A percentile compares a stretch with the other conserved stretches of the same genome.
phyloP scores from a whole-genome alignment of 2,113 vertebrate genomes.

The Rafetus swinhoei region DNA sequence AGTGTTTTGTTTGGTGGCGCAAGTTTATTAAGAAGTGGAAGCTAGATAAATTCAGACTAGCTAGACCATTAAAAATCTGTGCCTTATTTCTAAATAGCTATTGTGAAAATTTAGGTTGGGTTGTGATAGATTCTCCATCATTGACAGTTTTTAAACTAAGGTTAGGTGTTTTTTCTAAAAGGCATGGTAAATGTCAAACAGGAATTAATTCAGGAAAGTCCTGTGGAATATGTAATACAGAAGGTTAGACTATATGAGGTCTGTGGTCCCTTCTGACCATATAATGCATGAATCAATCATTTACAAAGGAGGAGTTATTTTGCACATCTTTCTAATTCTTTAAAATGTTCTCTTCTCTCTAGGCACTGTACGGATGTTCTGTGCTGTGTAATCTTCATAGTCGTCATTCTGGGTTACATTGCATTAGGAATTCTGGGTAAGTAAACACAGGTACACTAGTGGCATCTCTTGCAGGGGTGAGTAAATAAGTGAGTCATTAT shows the following conservation, averaged over 20 bases:
- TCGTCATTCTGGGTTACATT: slow-evolving; percentile 93
- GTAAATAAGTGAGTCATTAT: neutral
- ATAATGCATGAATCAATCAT: neutral
- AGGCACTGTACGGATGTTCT: slow-evolving; percentile 93
- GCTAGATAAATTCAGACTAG: neutral
- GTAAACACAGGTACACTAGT: slow-evolving; percentile 66
- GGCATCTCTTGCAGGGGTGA: neutral
- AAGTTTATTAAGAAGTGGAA: neutral
- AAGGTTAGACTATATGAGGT: neutral
- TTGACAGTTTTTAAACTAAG: neutral
- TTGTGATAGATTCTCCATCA: neutral
- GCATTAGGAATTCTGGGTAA: slow-evolving; percentile 93
- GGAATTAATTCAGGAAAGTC: neutral
- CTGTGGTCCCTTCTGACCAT: neutral
- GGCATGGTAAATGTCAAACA: neutral
- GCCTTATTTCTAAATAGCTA: neutral
- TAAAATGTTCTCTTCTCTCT: slow-evolving; percentile 57
- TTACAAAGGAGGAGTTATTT: neutral
- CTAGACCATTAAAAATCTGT: no score
- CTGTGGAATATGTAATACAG: neutral
- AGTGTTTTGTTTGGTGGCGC: neutral
- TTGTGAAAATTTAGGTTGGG: neutral
- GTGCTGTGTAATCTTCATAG: slow-evolving; percentile 92
- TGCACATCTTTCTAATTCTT: slow-evolving; percentile 1
- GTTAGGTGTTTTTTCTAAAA: neutral